Base-by-base conservation (phyloP, 2,113 vertebrate genomes). In the Poeciliopsis retropinna region DNA sequence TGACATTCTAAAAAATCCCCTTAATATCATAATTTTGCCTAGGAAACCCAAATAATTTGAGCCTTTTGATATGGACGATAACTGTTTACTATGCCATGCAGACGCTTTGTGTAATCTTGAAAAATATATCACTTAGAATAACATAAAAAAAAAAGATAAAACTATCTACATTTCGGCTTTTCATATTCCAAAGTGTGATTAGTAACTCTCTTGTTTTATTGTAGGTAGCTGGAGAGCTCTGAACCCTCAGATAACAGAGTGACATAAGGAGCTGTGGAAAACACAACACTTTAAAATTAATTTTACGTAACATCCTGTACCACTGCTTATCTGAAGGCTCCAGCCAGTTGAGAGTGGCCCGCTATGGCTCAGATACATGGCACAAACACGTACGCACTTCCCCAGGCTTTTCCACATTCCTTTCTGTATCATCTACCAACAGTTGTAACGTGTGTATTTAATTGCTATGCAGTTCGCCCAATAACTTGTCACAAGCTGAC, bases 171-270 rank as follows among this genome's bases (percentile, higher is more conserved):
- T 81, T 60, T 19, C 76, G 47, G 73, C 85, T 85, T 79, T 87
- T 87, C 82, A 79, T 89, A 88, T 90, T 88, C 83, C 82, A 87
- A 86, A 91, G 84, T 91, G 82, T 88, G 89, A 93, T 91, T 87
- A 90, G 87, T 90, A 94, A 94, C 93, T 92, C 93, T 91, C 82
- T 85, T 68, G 86, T 90, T 87, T 94, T 89, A 93, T 92, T 93
- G 91, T 82, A 68, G 85, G 74, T 81, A 90, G 87, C 88, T 75
- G 79, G 87, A 90, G 91, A 91, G 87, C 72, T 25, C 60, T 84
- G 84, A 83, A 85, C 82, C 82, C 87, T 82, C 82, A 89, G 90
- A 91, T 92, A 92, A 91, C 90, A 79, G 80, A 69, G 76, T 85
- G 82, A 91, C 87, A 92, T 4, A 1, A 74, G 44, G 66, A 76